Percentiles rank a stretch among this genome's conserved stretches.
phyloP scores from a whole-genome alignment of 2,888 invertebrate species.

The Amiota communis region DNA sequence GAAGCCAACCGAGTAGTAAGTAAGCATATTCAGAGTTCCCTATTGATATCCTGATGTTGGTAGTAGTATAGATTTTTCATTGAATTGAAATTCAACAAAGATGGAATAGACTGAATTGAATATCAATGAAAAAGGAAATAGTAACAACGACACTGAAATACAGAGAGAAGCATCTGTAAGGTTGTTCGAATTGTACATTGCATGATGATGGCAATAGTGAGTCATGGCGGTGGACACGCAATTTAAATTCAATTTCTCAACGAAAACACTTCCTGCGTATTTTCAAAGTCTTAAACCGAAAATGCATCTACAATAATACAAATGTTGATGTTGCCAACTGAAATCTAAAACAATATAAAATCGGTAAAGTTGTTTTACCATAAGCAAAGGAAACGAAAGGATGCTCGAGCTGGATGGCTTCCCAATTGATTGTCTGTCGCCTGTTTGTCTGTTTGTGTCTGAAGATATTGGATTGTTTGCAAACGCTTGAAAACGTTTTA shows the following conservation, averaged over 20 bases:
- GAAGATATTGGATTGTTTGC: not conserved
- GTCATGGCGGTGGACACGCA: constrained; percentile 45
- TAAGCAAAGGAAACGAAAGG: too few relatives aligned
- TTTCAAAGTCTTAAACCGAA: too few relatives aligned
- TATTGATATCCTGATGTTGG: not conserved
- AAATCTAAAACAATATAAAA: too few relatives aligned
- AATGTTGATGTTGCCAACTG: too few relatives aligned
- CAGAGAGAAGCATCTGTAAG: too few relatives aligned
- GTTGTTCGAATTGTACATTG: too few relatives aligned
- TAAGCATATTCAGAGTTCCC: not conserved
- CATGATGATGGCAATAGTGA: not conserved
- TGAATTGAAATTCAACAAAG: constrained; percentile 52
- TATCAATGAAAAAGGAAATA: constrained; percentile 48
- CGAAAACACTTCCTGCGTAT: too few relatives aligned
- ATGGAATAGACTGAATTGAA: constrained; percentile 14
- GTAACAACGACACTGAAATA: not conserved
- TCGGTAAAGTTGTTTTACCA: too few relatives aligned
- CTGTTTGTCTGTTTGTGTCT: constrained; percentile 30
- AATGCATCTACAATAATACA: too few relatives aligned
- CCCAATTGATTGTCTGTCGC: not conserved
- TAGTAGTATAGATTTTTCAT: constrained; percentile 41
- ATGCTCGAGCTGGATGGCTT: too few relatives aligned
- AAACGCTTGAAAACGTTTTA: constrained; percentile 18
- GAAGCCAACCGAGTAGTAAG: not conserved
- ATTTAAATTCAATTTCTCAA: constrained; percentile 58